Evolutionary conservation across 1,140 invertebrate species (phyloP).

Genomic region (Metopolophium dirhodum): DNA sequence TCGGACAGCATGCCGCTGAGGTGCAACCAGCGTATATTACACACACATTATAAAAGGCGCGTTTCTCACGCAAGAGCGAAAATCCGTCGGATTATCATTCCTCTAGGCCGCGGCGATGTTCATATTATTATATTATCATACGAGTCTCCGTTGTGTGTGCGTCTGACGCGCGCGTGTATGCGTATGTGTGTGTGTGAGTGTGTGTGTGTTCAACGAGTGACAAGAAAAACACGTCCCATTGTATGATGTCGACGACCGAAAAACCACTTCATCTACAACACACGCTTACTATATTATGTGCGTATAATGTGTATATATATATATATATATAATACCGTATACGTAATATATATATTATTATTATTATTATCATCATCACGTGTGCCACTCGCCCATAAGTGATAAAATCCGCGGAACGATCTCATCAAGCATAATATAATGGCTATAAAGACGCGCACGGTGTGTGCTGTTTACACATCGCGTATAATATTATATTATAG

Average conservation of each 20-base stretch:
- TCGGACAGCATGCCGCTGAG: background rate
- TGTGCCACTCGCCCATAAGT: conserved; percentile 26
- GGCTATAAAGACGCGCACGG: background rate
- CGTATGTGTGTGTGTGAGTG: too few relatives aligned
- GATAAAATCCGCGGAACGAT: conserved; percentile 50
- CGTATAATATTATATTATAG: background rate
- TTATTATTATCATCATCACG: conserved; percentile 5
- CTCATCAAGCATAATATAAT: conserved; percentile 28
- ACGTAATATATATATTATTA: conserved; percentile 36
- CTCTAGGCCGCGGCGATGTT: background rate
- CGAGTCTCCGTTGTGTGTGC: background rate
- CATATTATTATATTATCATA: background rate
- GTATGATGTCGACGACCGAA: conserved; percentile 33
- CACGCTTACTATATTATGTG: too few relatives aligned
- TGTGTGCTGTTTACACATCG: background rate
- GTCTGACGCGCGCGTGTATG: background rate
- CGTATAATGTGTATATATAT: background rate
- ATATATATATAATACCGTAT: background rate
- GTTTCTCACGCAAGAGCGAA: background rate
- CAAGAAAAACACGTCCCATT: conserved; percentile 46
- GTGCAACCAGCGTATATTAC: background rate
- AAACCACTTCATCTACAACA: conserved; percentile 40
- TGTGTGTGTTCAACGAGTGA: background rate
- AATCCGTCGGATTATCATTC: conserved; percentile 34
- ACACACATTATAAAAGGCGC: background rate